phyloP scores from a whole-genome alignment of 1,140 invertebrate species.

The Dryas iulia region DNA sequence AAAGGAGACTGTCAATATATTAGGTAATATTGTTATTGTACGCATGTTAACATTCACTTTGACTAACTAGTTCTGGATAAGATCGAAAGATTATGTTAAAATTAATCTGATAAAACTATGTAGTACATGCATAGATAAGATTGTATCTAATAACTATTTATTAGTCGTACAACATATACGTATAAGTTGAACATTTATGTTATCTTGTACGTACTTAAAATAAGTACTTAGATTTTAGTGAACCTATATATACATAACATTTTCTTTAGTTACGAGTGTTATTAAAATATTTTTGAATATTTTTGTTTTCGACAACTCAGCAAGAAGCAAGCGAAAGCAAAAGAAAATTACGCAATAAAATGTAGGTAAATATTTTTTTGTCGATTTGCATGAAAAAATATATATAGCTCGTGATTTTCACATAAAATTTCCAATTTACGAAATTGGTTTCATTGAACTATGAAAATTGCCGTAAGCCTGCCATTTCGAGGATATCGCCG shows the following conservation, averaged over 20 bases:
- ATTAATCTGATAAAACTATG: background rate
- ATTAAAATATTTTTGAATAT: too few relatives aligned
- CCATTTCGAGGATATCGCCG: slow-evolving; percentile 8
- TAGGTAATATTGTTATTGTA: background rate
- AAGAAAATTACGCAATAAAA: background rate
- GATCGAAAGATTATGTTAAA: background rate
- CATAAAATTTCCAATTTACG: slow-evolving; percentile 4
- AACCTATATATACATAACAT: too few relatives aligned
- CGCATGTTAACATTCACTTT: background rate
- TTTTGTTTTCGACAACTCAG: background rate
- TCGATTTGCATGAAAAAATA: background rate
- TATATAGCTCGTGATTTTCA: background rate
- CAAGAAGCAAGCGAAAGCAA: background rate
- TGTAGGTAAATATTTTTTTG: background rate
- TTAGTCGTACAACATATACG: background rate
- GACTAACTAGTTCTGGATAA: background rate
- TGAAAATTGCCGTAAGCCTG: slow-evolving; percentile 2
- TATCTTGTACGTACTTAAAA: background rate
- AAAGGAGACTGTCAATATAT: background rate
- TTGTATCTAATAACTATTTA: background rate
- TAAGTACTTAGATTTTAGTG: background rate
- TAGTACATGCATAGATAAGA: background rate
- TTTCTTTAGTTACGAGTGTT: too few relatives aligned
- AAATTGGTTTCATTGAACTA: slow-evolving; percentile 18
- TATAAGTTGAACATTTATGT: background rate